phyloP scores from a whole-genome alignment of 2,113 vertebrate genomes.

The Maccullochella peelii region DNA sequence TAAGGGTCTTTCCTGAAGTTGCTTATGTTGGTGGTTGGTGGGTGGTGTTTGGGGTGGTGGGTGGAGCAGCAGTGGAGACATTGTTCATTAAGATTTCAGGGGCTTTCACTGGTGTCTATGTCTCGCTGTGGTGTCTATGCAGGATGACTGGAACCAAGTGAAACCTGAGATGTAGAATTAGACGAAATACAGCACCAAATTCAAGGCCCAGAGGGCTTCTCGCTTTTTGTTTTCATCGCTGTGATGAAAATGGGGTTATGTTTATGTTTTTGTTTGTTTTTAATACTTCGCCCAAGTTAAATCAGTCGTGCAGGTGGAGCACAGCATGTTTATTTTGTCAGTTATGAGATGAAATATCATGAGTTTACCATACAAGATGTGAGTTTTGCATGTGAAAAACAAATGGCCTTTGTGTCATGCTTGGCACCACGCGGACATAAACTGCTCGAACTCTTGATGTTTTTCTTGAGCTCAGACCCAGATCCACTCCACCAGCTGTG shows the following conservation, averaged over 20 bases:
- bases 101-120: conserved; percentile 54
- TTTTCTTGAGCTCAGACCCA: conserved; percentile 63
- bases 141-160: conserved; percentile 62
- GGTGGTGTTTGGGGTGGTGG: conserved; percentile 58
- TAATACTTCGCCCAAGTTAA: not conserved
- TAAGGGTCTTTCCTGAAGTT: conserved; percentile 78
- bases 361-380: conserved; percentile 21
- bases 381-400: conserved; percentile 66
- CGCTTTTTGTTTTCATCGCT: conserved; percentile 8
- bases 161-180: conserved; percentile 70
- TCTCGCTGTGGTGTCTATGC: conserved; percentile 55
- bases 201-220: conserved; percentile 11
- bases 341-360: conserved; percentile 17
- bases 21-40: conserved; percentile 72
- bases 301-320: not conserved
- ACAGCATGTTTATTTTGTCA: conserved; percentile 11
- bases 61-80: conserved; percentile 72
- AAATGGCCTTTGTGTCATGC: conserved; percentile 75
- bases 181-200: conserved; percentile 29
- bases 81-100: conserved; percentile 73
- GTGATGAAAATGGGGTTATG: conserved; percentile 8
- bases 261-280: conserved; percentile 47
- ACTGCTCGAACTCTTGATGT: conserved; percentile 64
- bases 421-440: conserved; percentile 56
- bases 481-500: conserved; percentile 74